These are phyloP conservation scores for Tigriopus japonicus DNA, from an alignment of 1,140 invertebrate species.

Conservation along the genomic window DNA sequence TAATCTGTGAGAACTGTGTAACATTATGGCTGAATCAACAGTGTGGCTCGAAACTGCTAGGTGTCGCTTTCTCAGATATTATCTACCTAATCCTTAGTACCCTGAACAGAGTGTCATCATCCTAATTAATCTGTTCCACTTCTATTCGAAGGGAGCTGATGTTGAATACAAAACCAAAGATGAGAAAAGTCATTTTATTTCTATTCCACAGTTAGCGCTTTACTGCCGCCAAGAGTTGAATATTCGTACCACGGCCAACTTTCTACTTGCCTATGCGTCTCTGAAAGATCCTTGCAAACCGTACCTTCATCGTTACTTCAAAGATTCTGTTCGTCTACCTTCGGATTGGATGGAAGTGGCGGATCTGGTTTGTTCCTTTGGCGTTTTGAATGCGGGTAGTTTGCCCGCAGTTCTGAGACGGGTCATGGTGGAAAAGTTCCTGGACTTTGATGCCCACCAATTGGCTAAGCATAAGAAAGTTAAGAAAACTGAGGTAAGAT, in stretches of 20 bases:
- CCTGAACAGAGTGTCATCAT: too few species aligned
- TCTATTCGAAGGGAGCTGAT: too few species aligned
- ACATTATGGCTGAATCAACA: too few species aligned
- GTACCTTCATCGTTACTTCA: slow-evolving; percentile 28
- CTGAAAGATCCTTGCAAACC: slow-evolving; percentile 22
- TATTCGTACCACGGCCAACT: slow-evolving; percentile 31
- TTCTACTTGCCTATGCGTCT: slow-evolving; percentile 27
- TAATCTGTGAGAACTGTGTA: too few species aligned
- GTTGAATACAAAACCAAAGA: too few species aligned
- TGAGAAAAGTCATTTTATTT: background rate
- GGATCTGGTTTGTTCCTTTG: slow-evolving; percentile 25
- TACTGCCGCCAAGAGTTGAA: slow-evolving; percentile 29
- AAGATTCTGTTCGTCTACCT: slow-evolving; percentile 24
- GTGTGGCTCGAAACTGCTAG: too few species aligned
- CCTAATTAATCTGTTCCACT: too few species aligned
- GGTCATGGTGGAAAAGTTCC: slow-evolving; percentile 28
- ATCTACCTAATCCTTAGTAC: too few species aligned
- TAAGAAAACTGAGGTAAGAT: too few species aligned
- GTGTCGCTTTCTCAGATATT: too few species aligned
- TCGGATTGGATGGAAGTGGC: slow-evolving; percentile 33
- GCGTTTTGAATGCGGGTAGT: slow-evolving; percentile 22
- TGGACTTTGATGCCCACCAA: slow-evolving; percentile 31
- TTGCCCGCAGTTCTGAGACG: slow-evolving; percentile 26
- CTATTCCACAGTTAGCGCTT: slow-evolving; percentile 25
- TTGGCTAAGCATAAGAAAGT: slow-evolving; percentile 23